Conservation (phyloP, 2,888 invertebrate species). For the Drosophila mimetica region DNA sequence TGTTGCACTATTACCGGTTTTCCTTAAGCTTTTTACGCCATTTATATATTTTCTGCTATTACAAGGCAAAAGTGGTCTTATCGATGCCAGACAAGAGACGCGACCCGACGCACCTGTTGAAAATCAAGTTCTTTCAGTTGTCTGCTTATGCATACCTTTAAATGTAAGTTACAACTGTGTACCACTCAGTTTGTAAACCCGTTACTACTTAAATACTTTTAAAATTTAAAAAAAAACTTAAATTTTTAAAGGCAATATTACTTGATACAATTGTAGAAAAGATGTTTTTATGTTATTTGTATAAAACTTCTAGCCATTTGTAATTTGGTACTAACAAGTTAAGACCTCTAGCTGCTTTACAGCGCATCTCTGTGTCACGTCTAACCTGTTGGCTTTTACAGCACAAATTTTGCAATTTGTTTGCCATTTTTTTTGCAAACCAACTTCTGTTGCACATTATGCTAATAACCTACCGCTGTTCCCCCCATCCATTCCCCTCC, state of each 20-base stretch:
- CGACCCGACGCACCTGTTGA: slow-evolving; percentile 80
- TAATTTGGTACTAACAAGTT: too few relatives aligned
- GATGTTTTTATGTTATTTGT: too few relatives aligned
- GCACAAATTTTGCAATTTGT: slow-evolving; percentile 69
- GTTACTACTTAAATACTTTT: too few relatives aligned
- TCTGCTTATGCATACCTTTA: slow-evolving; percentile 12
- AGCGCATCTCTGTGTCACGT: slow-evolving; percentile 10
- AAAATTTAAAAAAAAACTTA: too few relatives aligned
- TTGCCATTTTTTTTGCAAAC: slow-evolving; percentile 70
- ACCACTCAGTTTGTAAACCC: not conserved
- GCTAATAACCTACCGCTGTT: slow-evolving; percentile 72
- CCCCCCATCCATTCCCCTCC: slow-evolving; percentile 1
- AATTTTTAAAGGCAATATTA: too few relatives aligned
- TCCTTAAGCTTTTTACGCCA: slow-evolving; percentile 15
- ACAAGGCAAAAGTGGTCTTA: slow-evolving; percentile 52
- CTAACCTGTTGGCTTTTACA: slow-evolving; percentile 60
- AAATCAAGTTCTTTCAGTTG: slow-evolving; percentile 79
- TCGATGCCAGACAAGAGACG: slow-evolving; percentile 54
- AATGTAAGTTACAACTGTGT: not conserved
- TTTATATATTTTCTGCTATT: slow-evolving; percentile 42
- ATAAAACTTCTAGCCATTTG: too few relatives aligned
- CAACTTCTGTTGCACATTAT: slow-evolving; percentile 79
- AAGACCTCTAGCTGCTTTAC: too few relatives aligned
- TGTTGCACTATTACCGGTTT: slow-evolving; percentile 64
- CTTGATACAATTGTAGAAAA: too few relatives aligned